Evolutionary conservation across 2,888 invertebrate genomes (phyloP).

Genomic region (Sthenelais limicola): DNA sequence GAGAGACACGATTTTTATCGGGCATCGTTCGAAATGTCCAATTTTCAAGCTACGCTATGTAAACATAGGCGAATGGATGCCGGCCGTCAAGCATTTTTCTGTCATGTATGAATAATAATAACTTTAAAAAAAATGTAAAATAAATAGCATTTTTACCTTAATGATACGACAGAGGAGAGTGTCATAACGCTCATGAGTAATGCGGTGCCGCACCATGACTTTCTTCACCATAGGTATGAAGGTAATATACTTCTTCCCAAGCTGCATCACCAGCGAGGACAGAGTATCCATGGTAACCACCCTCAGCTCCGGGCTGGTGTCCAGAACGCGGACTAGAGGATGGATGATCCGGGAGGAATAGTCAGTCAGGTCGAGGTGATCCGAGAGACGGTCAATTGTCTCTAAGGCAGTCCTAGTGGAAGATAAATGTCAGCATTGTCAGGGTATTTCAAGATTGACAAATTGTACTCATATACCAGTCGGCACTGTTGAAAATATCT

Average conservation of each 20-base stretch:
- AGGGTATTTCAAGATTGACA: no score
- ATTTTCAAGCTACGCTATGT: no score
- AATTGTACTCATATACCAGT: no score
- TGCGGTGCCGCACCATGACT: slow-evolving; percentile 73
- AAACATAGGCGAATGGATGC: no score
- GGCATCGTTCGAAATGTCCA: no score
- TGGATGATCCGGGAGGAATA: slow-evolving; percentile 94
- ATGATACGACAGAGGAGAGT: slow-evolving; percentile 76
- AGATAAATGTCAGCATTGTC: no score
- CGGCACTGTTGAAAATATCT: no score
- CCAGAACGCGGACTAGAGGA: slow-evolving; percentile 88
- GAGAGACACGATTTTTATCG: no score
- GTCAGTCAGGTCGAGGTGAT: slow-evolving; percentile 92
- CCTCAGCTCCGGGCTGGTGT: slow-evolving; percentile 82
- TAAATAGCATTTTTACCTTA: slow-evolving; percentile 63
- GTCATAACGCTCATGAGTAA: slow-evolving; percentile 83
- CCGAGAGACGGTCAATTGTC: slow-evolving; percentile 91
- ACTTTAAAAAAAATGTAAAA: no score
- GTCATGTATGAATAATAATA: no score
- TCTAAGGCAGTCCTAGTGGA: slow-evolving; percentile 74
- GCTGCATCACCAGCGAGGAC: slow-evolving; percentile 87
- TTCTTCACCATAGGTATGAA: slow-evolving; percentile 94
- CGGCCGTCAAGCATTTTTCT: no score
- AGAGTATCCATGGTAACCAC: slow-evolving; percentile 90
- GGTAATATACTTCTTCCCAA: slow-evolving; percentile 91